Evolutionary conservation across 2,888 invertebrate species (phyloP), one percentile per base, ranked within the genome.

Genomic region (Eupithecia tripunctaria): DNA sequence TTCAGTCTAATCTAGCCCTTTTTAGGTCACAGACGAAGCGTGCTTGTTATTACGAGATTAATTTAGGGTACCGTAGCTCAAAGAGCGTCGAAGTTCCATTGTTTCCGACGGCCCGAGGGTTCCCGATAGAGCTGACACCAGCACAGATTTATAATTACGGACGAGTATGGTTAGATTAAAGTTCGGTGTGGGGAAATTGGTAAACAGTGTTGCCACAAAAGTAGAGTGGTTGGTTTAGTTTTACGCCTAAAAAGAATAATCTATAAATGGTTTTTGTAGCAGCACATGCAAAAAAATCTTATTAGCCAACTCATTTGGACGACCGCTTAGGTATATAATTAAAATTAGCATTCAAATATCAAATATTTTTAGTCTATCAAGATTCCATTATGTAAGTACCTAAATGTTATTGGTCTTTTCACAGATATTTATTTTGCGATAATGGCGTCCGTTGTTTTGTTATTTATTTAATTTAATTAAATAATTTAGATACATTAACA

Each of bases 41-140:
- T 38, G 69, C 66, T 27, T 62, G 67, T 56, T 67, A 67, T 67
- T 47, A 70, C 56, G 59, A 41, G 73, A 73, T 73, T 73, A 73
- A 70, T 73, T 73, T 59, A 25, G 70, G 59, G 67, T 67, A 70
- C 70, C 43, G 70, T 51, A 41, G 32, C 43, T 67, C 70, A 73
- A 73, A 73, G 70, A 56, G 43, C 51, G 67, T 56, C 69, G 66
- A 51, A 73, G 73, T 70, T 70, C 64, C 56, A 70, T 73, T 73
- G 73, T 73, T 70, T 32, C 64, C 63, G 68, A 60, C 41, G 32
- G 27, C 59, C 32, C 43, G 56, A 66, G 72, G 67, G 70, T 73
- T 64, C 67, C 38, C 64, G 59, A 70, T 70, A 65, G 67, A 69
- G 70, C 56, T 67, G 73, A 73, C 73, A 70, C 67, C 56, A 41